A percentile compares a stretch with the other conserved stretches of the same genome.
Evolutionary conservation across 2,797 vertebrate genomes (phyloP).

Genomic region (Varecia variegata): DNA sequence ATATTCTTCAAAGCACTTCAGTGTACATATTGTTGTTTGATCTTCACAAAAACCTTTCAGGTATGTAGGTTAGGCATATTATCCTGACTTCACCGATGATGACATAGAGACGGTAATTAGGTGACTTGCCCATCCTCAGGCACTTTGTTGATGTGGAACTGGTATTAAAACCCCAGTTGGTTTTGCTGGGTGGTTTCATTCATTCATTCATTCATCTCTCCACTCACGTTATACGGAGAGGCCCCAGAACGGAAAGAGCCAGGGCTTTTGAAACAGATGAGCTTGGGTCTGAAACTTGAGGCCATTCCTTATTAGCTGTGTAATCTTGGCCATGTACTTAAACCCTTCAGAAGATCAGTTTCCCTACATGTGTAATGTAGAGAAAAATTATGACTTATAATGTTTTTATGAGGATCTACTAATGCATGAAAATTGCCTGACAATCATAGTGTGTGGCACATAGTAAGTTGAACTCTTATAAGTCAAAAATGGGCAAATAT

Average conservation of each 20-base stretch:
- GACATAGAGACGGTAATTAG: neutral
- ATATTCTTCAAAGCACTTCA: constrained; percentile 66
- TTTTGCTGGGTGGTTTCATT: neutral
- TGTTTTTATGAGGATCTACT: neutral
- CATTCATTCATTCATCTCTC: neutral
- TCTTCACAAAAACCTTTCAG: constrained; percentile 54
- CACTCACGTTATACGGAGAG: neutral
- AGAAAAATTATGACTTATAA: neutral
- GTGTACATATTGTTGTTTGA: constrained; percentile 57
- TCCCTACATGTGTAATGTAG: neutral
- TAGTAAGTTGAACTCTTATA: neutral
- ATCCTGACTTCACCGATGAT: constrained; percentile 45
- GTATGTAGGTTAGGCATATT: constrained; percentile 66
- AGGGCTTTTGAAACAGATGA: neutral
- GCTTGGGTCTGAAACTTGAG: neutral
- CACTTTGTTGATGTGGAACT: neutral
- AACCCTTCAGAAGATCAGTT: neutral
- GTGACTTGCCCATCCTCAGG: neutral
- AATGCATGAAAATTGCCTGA: neutral
- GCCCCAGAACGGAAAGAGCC: neutral
- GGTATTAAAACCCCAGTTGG: neutral
- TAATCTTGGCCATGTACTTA: neutral
- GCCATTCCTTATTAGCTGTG: neutral
- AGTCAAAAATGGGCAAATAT: neutral
- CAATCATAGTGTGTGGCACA: neutral